Evolutionary conservation across 1,140 invertebrate species (phyloP), one percentile per base, ranked within the genome.

Genomic region (Rhyzopertha dominica): DNA sequence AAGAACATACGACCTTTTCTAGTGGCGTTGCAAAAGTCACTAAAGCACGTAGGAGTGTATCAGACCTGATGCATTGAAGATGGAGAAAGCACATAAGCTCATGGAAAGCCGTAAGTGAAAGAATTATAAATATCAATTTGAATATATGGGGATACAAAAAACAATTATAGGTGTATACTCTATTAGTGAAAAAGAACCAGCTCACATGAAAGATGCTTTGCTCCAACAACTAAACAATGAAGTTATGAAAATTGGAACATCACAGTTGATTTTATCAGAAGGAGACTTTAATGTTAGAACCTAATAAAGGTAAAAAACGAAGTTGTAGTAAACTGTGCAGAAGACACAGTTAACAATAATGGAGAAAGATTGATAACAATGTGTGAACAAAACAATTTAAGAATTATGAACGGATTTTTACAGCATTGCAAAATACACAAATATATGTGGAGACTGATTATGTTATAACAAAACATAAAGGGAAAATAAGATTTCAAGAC

Each of bases 251-350:
- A 42, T 42, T 17, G 38, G 31, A 17, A 14, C 22, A 10, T 10
- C 18, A 4, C 28, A 35, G 45, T 25, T 35, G 24, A 41, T 5
- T 16, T 47, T 4, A 16, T 47, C 7, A n/a, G 2, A 18, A 12
- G 38, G 45, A 16, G 37, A 42, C 18, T n/a, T 47, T 8, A 47
- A 47, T 36, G 38, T n/a, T 10, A 47, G 19, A 44, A 43, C 34
- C 4, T 18, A 37, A 23, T 12, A 10, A 18, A n/a, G 22, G 9
- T 10, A 9, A 13, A 26, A 22, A 29, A 29, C 16, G 34, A 30
- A 44, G 30, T 47, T 20, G 19, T 51, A 5, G 49, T 38, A 36
- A 19, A 24, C 24, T 26, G 32, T 18, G 31, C 37, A 29, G 49
- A 47, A 19, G 13, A 46, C 9, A 19, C 18, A 29, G 18, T 32